Evolutionary conservation across 2,888 invertebrate genomes (phyloP).

Genomic region (Noctuana brunneofusca): DNA sequence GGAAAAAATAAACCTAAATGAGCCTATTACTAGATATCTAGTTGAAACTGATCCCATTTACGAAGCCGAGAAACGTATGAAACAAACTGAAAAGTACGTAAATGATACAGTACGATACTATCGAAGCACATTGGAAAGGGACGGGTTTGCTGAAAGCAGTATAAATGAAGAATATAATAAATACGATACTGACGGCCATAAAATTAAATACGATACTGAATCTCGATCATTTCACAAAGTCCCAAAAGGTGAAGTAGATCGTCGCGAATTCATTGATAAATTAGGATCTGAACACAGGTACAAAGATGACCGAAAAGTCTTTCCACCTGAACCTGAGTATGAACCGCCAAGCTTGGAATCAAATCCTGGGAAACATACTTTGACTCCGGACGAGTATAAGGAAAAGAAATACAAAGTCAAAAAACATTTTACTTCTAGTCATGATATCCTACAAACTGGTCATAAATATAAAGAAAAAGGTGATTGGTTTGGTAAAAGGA

Average conservation of each 20-base stretch:
- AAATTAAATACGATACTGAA: constrained; percentile 72
- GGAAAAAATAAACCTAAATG: constrained; percentile 61
- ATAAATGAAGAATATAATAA: constrained; percentile 77
- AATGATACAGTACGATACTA: constrained; percentile 83
- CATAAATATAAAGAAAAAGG: constrained; percentile 76
- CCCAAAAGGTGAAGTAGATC: constrained; percentile 64
- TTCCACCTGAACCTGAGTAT: constrained; percentile 80
- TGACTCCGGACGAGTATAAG: constrained; percentile 84
- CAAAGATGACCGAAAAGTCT: constrained; percentile 60
- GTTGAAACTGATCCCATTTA: constrained; percentile 77
- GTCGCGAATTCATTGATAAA: constrained; percentile 67
- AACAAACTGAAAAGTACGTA: constrained; percentile 81
- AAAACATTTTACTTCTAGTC: constrained; percentile 76
- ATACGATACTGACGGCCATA: constrained; percentile 73
- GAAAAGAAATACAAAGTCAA: constrained; percentile 77
- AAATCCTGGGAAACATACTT: constrained; percentile 79
- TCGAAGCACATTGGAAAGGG: constrained; percentile 81
- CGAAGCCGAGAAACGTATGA: constrained; percentile 73
- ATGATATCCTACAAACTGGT: constrained; percentile 69
- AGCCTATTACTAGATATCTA: constrained; percentile 70
- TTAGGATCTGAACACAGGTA: constrained; percentile 57
- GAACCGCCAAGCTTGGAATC: constrained; percentile 88
- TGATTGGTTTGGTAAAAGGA: constrained; percentile 70
- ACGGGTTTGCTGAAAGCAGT: constrained; percentile 80
- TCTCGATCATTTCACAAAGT: constrained; percentile 64